phyloP scores from a whole-genome alignment of 2,113 vertebrate species.

The Chlorodrepanis virens region DNA sequence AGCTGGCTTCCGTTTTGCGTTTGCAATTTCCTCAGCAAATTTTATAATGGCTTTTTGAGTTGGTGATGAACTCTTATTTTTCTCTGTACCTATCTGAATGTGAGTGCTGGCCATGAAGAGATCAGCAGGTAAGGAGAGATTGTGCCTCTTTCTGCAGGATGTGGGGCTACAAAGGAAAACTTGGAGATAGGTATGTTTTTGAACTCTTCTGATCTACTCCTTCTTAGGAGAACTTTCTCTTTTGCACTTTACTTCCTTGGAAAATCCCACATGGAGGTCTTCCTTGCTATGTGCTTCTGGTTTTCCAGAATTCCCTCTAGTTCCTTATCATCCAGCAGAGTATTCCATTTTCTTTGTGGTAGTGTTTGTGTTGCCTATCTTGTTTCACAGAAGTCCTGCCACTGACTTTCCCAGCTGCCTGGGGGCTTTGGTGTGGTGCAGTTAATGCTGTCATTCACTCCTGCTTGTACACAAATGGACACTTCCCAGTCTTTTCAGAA shows the following conservation, averaged over 20 bases:
- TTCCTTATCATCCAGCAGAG: background rate
- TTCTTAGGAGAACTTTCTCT: background rate
- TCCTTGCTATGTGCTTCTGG: background rate
- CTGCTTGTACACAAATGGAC: background rate
- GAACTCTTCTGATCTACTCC: background rate
- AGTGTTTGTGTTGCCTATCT: background rate
- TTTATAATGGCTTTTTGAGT: constrained; percentile 48
- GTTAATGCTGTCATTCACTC: background rate
- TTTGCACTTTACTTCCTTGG: background rate
- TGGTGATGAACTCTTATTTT: constrained; percentile 34
- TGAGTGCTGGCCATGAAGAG: background rate
- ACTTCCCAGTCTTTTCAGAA: background rate
- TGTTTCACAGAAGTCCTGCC: background rate
- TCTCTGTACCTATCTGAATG: background rate
- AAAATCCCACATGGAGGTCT: background rate
- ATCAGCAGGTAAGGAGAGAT: rapidly evolving
- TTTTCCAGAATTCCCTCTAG: rapidly evolving
- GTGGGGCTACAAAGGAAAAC: background rate
- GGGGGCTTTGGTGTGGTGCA: background rate
- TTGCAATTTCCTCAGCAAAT: constrained; percentile 47
- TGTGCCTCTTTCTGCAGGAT: background rate
- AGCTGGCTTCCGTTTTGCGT: constrained; percentile 53
- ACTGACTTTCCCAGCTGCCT: background rate
- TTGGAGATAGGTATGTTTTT: background rate
- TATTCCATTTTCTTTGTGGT: background rate